A percentile compares a stretch with the other conserved stretches of the same genome.
These are phyloP conservation scores for Lagorchestes hirsutus DNA, from an alignment of 2,797 vertebrate genomes.

Conservation along the genomic window DNA sequence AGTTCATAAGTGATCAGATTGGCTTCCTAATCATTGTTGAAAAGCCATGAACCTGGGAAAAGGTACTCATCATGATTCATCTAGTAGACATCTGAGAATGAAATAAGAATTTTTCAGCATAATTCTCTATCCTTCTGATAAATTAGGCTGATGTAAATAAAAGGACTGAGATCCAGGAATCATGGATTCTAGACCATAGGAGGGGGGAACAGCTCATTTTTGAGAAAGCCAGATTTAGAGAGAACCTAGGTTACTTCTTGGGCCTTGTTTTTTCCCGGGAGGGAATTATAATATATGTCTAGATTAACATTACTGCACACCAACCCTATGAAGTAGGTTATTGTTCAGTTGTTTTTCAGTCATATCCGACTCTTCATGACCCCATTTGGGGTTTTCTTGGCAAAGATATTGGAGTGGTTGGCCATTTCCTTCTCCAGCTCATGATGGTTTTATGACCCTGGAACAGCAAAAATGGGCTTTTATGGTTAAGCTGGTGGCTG, in stretches of 20 bases:
- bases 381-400: not conserved
- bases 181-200: not conserved
- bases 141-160: not conserved
- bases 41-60: not conserved
- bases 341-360: not conserved
- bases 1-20: slow-evolving; percentile 35
- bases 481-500: not conserved
- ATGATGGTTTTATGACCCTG: not conserved
- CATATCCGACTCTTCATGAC: not conserved
- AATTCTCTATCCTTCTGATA: not conserved
- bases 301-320: not conserved
- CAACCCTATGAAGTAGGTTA: not conserved
- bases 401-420: not conserved
- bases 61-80: not conserved
- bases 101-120: not conserved
- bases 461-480: not conserved
- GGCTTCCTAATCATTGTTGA: slow-evolving; percentile 32
- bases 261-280: not conserved
- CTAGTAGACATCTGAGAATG: not conserved
- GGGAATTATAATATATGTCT: not conserved
- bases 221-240: not conserved
- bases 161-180: not conserved
- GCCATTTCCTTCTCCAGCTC: not conserved
- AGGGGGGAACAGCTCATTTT: not conserved
- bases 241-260: not conserved